phyloP scores from a whole-genome alignment of 1,140 invertebrate species.

The Drosophila carrolli region DNA sequence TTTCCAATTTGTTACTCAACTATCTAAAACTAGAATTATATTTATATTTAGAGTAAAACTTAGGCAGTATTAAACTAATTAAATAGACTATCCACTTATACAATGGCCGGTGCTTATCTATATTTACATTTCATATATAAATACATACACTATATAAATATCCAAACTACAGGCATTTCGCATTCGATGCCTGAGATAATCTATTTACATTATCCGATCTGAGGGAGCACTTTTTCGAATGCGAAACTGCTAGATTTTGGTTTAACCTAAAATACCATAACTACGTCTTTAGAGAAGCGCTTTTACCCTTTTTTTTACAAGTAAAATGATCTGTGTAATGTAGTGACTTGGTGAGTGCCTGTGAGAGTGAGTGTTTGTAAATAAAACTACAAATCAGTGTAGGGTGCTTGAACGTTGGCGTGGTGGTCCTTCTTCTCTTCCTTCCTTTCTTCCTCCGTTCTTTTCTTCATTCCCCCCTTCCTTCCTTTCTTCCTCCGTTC shows the following conservation, averaged over 20 bases:
- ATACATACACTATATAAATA: conserved; percentile 7
- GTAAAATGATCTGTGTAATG: conserved; percentile 33
- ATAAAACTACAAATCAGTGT: conserved; percentile 31
- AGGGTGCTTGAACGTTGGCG: conserved; percentile 11
- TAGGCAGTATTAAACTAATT: conserved; percentile 23
- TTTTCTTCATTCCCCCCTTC: conserved; percentile 5
- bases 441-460: conserved; percentile 1
- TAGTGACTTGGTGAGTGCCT: conserved; percentile 42
- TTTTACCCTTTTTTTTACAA: conserved; percentile 3
- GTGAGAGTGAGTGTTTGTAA: conserved; percentile 26
- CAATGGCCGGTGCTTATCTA: conserved; percentile 48
- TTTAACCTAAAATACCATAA: conserved; percentile 31
- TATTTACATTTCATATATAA: conserved; percentile 49
- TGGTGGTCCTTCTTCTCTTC: not conserved
- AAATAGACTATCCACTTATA: conserved; percentile 43
- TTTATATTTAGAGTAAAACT: conserved; percentile 18
- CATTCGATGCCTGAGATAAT: conserved; percentile 40
- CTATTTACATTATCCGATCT: conserved; percentile 28
- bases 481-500: conserved; percentile 10
- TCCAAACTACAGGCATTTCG: conserved; percentile 7
- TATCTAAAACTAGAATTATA: conserved; percentile 42
- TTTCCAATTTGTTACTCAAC: conserved; percentile 48
- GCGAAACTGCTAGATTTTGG: not conserved
- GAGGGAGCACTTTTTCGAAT: conserved; percentile 20
- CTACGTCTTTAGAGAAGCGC: not conserved